Conservation (phyloP, 2,113 vertebrate species). For the Apodemus sylvaticus region DNA sequence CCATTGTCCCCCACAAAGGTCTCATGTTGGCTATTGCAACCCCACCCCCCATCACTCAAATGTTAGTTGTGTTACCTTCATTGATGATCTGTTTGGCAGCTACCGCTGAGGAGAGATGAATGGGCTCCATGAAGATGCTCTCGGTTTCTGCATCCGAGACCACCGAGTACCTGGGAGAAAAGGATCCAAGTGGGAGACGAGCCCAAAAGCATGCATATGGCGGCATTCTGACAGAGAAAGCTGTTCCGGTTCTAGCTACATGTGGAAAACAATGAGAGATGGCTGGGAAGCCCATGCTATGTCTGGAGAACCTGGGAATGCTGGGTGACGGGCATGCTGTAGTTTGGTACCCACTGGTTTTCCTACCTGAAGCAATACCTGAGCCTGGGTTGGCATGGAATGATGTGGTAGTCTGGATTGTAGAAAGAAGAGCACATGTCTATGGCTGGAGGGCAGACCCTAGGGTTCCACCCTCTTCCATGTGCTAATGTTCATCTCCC, state of each 20-base stretch:
- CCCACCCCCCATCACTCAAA: background rate
- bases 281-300: background rate
- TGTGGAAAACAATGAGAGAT: background rate
- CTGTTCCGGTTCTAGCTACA: background rate
- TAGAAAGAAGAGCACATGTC: background rate
- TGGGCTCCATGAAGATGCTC: constrained; percentile 98
- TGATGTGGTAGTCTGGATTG: fast-evolving
- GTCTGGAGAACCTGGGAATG: background rate
- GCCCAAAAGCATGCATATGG: fast-evolving
- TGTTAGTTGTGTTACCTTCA: constrained; percentile 88
- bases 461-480: background rate
- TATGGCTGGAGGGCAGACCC: background rate
- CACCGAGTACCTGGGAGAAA: constrained; percentile 89
- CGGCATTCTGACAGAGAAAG: background rate
- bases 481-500: background rate
- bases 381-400: background rate
- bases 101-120: constrained; percentile 94
- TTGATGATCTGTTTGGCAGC: constrained; percentile 96
- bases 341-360: background rate
- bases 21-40: background rate
- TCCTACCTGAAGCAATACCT: background rate
- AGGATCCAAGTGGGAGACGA: background rate
- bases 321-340: fast-evolving
- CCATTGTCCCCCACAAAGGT: fast-evolving
- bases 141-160: constrained; percentile 93